A percentile compares a stretch with the other conserved stretches of the same genome.
Conservation (phyloP, 2,797 vertebrate species). For the Otolemur crassicaudatus region DNA sequence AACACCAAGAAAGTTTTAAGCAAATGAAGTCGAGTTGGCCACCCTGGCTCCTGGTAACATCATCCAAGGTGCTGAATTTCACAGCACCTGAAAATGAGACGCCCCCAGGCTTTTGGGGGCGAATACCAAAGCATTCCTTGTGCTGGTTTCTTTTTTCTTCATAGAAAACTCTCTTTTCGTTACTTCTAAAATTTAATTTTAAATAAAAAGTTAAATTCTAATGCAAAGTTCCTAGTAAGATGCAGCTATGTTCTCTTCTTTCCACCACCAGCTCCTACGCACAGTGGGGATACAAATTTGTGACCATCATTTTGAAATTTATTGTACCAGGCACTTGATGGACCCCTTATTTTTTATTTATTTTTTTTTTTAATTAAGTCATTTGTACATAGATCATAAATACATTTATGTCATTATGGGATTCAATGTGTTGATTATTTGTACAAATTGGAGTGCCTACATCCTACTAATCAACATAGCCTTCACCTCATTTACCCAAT, state of each 20-base stretch:
- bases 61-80: neutral
- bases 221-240: neutral
- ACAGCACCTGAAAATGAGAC: neutral
- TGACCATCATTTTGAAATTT: neutral
- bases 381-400: no score
- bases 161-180: neutral
- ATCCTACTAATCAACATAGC: no score
- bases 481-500: no score
- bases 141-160: neutral
- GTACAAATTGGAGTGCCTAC: no score
- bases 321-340: neutral
- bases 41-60: neutral
- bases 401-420: no score
- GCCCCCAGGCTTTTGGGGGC: accelerated
- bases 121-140: neutral
- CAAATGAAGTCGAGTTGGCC: accelerated
- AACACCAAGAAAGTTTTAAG: neutral
- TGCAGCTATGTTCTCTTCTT: neutral
- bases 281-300: accelerated
- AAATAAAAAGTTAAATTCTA: neutral
- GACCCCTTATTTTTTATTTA: neutral
- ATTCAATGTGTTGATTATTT: no score
- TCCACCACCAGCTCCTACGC: accelerated
- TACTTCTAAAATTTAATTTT: neutral
- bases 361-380: no score